A percentile compares a stretch with the other conserved stretches of the same genome.
These are phyloP conservation scores for Macrotis lagotis DNA, from an alignment of 2,113 vertebrate genomes.

Conservation along the genomic window DNA sequence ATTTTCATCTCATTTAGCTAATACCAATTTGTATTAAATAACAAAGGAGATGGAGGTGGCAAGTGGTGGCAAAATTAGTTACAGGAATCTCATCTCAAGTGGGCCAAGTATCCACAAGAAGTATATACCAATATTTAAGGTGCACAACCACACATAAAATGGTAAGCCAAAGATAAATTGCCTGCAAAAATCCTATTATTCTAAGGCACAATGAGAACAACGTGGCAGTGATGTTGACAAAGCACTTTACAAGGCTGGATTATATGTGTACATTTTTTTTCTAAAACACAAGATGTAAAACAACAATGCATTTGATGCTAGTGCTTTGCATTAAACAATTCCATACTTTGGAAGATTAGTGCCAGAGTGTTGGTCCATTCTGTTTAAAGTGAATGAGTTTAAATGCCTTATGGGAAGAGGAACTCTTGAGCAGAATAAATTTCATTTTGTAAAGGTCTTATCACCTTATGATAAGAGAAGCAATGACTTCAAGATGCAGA, in stretches of 20 bases:
- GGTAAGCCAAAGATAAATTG: constrained; percentile 76
- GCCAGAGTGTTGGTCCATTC: not conserved
- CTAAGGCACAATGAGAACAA: constrained; percentile 60
- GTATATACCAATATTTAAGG: constrained; percentile 65
- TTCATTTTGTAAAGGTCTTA: constrained; percentile 8
- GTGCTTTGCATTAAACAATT: constrained; percentile 51
- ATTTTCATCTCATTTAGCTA: constrained; percentile 20
- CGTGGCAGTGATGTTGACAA: constrained; percentile 75
- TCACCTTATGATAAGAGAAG: too few species aligned
- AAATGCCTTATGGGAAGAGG: constrained; percentile 36
- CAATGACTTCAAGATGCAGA: too few species aligned
- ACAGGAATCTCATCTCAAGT: constrained; percentile 11
- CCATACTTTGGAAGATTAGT: constrained; percentile 43
- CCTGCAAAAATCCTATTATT: constrained; percentile 63
- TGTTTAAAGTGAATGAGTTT: not conserved
- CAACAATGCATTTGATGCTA: constrained; percentile 49
- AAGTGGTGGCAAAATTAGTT: not conserved
- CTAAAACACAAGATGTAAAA: constrained; percentile 68
- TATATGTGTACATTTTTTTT: constrained; percentile 53
- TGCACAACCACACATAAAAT: constrained; percentile 65
- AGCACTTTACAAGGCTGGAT: constrained; percentile 67
- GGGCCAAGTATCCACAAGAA: not conserved
- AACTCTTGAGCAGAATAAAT: not conserved
- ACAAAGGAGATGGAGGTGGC: not conserved
- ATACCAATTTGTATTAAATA: constrained; percentile 11